These are phyloP conservation scores for Hydraecia micacea DNA, from an alignment of 2,888 invertebrate species.

Conservation along the genomic window DNA sequence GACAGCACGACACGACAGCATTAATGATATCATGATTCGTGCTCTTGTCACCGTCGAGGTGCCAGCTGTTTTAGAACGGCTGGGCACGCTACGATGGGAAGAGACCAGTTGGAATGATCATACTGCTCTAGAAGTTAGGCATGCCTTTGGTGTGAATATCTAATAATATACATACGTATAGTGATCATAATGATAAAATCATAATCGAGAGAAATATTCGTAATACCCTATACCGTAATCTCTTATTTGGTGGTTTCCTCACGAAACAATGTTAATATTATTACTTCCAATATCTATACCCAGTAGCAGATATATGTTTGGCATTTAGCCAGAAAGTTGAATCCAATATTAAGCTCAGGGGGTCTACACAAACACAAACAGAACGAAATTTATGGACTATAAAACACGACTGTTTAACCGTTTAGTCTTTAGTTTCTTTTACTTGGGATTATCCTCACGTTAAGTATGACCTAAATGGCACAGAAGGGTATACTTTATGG, in stretches of 20 bases:
- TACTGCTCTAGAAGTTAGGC: too few relatives aligned
- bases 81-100: too few relatives aligned
- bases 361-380: constrained; percentile 53
- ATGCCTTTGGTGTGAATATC: not conserved
- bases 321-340: constrained; percentile 47
- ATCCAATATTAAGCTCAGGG: constrained; percentile 43
- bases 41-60: too few relatives aligned
- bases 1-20: too few relatives aligned
- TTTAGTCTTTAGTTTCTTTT: constrained; percentile 43
- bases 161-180: not conserved
- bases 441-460: constrained; percentile 21
- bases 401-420: constrained; percentile 50
- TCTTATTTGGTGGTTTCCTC: constrained; percentile 45
- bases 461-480: constrained; percentile 18
- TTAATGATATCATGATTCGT: too few relatives aligned
- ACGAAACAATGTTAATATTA: constrained; percentile 37
- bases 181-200: constrained; percentile 22
- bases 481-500: not conserved
- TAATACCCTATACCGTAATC: constrained; percentile 33
- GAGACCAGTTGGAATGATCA: too few relatives aligned
- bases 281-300: constrained; percentile 34
- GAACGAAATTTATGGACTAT: constrained; percentile 51
- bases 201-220: constrained; percentile 33
- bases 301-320: constrained; percentile 39
- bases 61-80: too few relatives aligned